These are phyloP conservation scores for Spizella passerina DNA, from an alignment of 2,797 vertebrate species.

Conservation along the genomic window DNA sequence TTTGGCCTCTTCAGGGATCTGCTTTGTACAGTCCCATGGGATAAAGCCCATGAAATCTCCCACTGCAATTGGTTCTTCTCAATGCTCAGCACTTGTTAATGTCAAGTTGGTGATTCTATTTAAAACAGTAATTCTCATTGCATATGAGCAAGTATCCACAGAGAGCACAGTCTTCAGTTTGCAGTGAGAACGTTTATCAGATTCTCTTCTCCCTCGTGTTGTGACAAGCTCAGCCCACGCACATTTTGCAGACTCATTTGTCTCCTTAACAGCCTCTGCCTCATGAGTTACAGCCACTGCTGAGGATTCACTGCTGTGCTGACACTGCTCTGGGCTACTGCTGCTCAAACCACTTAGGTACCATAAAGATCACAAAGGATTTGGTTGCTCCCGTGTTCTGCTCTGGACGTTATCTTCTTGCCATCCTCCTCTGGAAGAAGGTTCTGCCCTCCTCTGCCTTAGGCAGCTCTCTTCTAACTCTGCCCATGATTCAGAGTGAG, in stretches of 20 bases:
- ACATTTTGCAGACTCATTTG: conserved; percentile 36
- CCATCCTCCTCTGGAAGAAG: neutral
- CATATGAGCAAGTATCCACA: neutral
- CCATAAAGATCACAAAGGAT: neutral
- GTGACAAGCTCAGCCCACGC: conserved; percentile 36
- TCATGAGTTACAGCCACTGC: neutral
- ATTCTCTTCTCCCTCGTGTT: conserved; percentile 30
- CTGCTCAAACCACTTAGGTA: neutral
- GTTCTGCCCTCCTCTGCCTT: neutral
- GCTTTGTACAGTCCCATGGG: neutral
- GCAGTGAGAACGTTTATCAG: neutral
- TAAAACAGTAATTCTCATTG: conserved; percentile 12
- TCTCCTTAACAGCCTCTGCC: conserved; percentile 20
- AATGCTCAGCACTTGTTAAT: neutral
- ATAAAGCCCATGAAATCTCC: neutral
- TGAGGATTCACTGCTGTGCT: neutral
- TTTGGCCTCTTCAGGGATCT: neutral
- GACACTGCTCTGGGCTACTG: neutral
- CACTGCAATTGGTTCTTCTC: neutral
- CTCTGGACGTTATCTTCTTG: neutral
- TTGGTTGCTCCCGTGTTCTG: neutral
- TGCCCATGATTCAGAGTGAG: neutral
- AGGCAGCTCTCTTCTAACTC: neutral
- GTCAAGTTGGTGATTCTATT: neutral
- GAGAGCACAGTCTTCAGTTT: neutral